phyloP scores from a whole-genome alignment of 2,797 vertebrate genomes.

The Lagocephalus sceleratus region DNA sequence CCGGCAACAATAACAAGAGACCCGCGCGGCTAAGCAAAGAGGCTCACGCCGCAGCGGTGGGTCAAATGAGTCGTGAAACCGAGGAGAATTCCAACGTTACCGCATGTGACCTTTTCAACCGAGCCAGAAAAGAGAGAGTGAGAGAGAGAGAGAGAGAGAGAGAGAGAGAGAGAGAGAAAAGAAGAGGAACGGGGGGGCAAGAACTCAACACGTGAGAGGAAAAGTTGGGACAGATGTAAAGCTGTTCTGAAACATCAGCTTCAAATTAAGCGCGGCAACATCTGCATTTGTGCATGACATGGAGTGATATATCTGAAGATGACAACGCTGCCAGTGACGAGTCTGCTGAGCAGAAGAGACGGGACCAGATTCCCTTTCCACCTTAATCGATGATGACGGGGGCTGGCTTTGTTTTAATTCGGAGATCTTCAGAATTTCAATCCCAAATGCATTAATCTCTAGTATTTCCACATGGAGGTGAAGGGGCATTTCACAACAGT shows the following conservation, averaged over 20 bases:
- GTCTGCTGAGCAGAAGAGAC: conserved; percentile 1
- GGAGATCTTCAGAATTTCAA: too few species aligned
- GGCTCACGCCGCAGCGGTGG: conserved; percentile 39
- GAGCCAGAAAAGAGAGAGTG: neutral
- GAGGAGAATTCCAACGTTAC: conserved; percentile 53
- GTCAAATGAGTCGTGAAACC: conserved; percentile 53
- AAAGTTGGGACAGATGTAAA: conserved; percentile 11
- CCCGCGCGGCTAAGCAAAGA: conserved; percentile 48
- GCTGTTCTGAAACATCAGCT: conserved; percentile 8
- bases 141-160: conserved; percentile 6
- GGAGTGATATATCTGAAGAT: too few species aligned
- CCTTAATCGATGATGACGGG: too few species aligned
- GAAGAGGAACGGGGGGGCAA: conserved; percentile 5
- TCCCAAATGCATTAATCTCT: too few species aligned
- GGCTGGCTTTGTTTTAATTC: too few species aligned
- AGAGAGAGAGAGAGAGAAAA: conserved; percentile 22
- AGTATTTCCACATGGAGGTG: too few species aligned
- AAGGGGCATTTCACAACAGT: too few species aligned
- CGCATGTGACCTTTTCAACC: conserved; percentile 36
- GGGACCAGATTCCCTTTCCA: conserved; percentile 36
- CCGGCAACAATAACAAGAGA: conserved; percentile 51
- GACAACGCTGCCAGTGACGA: too few species aligned
- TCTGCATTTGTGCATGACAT: conserved; percentile 13
- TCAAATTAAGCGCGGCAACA: conserved; percentile 16
- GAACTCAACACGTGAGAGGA: neutral